Evolutionary conservation across 2,113 vertebrate species (phyloP).

Genomic region (Ahaetulla prasina): DNA sequence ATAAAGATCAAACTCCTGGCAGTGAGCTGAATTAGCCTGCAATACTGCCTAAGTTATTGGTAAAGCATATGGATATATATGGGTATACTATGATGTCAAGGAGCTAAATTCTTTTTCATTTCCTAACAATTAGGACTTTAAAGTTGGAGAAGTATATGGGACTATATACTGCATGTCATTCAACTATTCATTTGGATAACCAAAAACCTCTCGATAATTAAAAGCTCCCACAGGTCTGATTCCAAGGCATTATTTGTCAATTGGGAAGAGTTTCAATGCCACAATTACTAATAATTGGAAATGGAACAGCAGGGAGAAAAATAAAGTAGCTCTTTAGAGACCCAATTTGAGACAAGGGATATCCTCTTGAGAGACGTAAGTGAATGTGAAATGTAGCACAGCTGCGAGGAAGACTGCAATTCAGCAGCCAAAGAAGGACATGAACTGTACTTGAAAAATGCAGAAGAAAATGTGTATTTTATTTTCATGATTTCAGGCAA

Average conservation of each 20-base stretch:
- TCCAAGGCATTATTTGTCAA: conserved; percentile 10
- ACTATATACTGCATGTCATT: conserved; percentile 19
- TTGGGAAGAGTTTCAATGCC: conserved; percentile 2
- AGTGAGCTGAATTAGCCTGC: not conserved
- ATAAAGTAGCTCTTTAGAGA: conserved; percentile 7
- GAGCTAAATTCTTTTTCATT: not conserved
- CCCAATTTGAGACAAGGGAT: not conserved
- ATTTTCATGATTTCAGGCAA: conserved; percentile 13
- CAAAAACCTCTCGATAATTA: conserved; percentile 43
- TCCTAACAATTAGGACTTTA: not conserved
- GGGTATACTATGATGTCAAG: not conserved
- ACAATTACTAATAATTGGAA: conserved; percentile 15
- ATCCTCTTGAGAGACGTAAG: conserved; percentile 15
- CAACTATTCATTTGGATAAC: conserved; percentile 33
- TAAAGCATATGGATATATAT: not conserved
- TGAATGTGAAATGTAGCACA: conserved; percentile 10
- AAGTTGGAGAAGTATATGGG: conserved; percentile 17
- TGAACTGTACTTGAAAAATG: conserved; percentile 28
- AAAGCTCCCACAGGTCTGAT: conserved; percentile 41
- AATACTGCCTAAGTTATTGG: not conserved
- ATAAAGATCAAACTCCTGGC: not conserved
- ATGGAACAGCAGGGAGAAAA: conserved; percentile 30
- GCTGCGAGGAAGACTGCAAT: too few relatives aligned
- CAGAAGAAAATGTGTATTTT: not conserved
- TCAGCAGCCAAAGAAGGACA: conserved; percentile 5